Percentiles rank a stretch among this genome's conserved stretches.
Evolutionary conservation across 1,140 invertebrate genomes (phyloP).

Genomic region (Thaumatotibia leucotreta): DNA sequence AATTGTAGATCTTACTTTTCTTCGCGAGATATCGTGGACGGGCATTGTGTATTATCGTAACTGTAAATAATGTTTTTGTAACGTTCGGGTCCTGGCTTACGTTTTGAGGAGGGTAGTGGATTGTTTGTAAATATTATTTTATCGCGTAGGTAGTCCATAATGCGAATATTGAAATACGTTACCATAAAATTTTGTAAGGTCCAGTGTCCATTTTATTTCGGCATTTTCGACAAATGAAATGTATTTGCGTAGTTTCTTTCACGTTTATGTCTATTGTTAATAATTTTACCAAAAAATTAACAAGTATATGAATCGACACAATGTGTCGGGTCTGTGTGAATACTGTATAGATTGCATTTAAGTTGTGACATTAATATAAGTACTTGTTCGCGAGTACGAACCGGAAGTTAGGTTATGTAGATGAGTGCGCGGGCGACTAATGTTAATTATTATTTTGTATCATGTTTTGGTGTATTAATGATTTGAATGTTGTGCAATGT

Average conservation of each 20-base stretch:
- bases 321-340: neutral
- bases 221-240: neutral
- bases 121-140: conserved; percentile 49
- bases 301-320: neutral
- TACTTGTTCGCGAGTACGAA: neutral
- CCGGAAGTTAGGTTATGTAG: neutral
- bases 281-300: conserved; percentile 41
- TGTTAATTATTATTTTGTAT: conserved; percentile 25
- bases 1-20: conserved; percentile 5
- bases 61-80: conserved; percentile 8
- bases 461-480: conserved; percentile 44
- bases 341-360: neutral
- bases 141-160: conserved; percentile 28
- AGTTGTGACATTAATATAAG: conserved; percentile 14
- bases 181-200: conserved; percentile 4
- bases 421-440: conserved; percentile 15
- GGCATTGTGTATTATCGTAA: conserved; percentile 3
- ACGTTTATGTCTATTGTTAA: conserved; percentile 16
- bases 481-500: conserved; percentile 57
- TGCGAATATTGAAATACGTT: conserved; percentile 25
- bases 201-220: neutral
- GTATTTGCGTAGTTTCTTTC: conserved; percentile 1
- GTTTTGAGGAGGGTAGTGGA: conserved; percentile 19
- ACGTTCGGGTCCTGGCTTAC: conserved; percentile 3
- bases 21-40: neutral